These are phyloP conservation scores for Lophura nycthemera DNA, from an alignment of 2,113 vertebrate species.

Conservation along the genomic window DNA sequence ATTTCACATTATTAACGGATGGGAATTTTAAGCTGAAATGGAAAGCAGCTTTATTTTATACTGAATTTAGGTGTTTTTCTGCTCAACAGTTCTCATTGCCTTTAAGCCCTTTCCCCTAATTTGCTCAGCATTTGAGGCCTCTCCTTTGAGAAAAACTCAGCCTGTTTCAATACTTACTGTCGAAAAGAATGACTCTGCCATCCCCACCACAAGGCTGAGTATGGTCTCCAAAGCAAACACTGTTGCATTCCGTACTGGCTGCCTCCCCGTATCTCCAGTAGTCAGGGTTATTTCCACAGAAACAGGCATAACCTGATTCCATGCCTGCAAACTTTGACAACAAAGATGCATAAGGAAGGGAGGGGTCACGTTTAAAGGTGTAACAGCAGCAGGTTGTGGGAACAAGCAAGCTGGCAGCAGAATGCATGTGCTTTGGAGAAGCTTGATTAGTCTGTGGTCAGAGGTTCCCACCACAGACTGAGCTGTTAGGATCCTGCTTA, in stretches of 20 bases:
- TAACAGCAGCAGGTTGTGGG: background rate
- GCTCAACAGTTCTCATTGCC: background rate
- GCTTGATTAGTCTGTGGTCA: background rate
- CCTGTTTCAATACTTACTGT: conserved; percentile 85
- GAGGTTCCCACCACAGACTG: background rate
- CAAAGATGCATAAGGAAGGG: conserved; percentile 38
- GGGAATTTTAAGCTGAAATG: background rate
- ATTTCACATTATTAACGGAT: background rate
- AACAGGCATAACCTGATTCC: conserved; percentile 97
- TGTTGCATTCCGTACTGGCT: conserved; percentile 93
- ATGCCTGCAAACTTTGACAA: conserved; percentile 91
- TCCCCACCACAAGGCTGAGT: conserved; percentile 95
- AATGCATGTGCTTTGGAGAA: background rate
- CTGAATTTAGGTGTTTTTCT: background rate
- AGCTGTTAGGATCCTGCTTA: background rate
- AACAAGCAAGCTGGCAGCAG: background rate
- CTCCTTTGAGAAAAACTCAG: conserved; percentile 32
- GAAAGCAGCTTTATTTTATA: background rate
- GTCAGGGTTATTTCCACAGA: conserved; percentile 94
- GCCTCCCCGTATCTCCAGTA: conserved; percentile 86
- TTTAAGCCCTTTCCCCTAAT: conserved; percentile 24
- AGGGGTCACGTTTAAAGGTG: background rate
- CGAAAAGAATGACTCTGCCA: conserved; percentile 95
- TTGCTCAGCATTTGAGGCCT: conserved; percentile 18
- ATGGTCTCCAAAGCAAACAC: conserved; percentile 96